Percentiles rank a stretch among this genome's conserved stretches.
Evolutionary conservation across 2,113 vertebrate species (phyloP).

Genomic region (Chionodraco myersi): DNA sequence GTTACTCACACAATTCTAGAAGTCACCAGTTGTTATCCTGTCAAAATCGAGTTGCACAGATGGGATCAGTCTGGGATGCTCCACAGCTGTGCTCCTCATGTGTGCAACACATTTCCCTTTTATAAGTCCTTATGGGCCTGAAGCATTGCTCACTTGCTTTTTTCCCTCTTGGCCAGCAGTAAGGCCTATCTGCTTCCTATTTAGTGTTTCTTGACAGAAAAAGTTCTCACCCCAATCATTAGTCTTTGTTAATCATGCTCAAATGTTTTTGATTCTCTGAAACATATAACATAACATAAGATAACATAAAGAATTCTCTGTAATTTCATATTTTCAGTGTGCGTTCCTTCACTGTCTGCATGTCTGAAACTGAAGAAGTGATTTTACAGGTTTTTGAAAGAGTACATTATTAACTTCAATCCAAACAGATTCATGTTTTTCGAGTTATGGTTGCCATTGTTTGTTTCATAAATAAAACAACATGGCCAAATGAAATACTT

Average conservation of each 20-base stretch:
- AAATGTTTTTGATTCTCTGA: background rate
- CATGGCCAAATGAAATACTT: slow-evolving; percentile 34
- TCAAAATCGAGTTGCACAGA: no score
- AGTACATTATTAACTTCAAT: background rate
- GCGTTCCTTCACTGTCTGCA: background rate
- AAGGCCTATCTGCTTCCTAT: slow-evolving; percentile 59
- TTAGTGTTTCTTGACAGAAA: slow-evolving; percentile 5
- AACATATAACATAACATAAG: no score
- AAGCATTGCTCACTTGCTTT: slow-evolving; percentile 42
- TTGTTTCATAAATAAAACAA: slow-evolving; percentile 59
- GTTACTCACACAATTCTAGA: no score
- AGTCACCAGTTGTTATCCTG: no score
- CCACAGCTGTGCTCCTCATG: slow-evolving; percentile 75
- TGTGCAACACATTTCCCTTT: slow-evolving; percentile 75
- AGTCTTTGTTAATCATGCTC: background rate
- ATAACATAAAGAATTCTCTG: background rate
- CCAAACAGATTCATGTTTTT: slow-evolving; percentile 23
- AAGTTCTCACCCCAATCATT: background rate
- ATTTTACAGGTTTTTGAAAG: slow-evolving; percentile 5
- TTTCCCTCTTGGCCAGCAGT: slow-evolving; percentile 29
- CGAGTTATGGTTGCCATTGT: slow-evolving; percentile 45
- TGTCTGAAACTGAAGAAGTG: background rate
- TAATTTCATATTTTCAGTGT: background rate
- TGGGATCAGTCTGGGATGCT: slow-evolving; percentile 59
- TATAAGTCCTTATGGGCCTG: slow-evolving; percentile 57